Conservation (phyloP, 2,113 vertebrate genomes). For the Pycnonotus jocosus region DNA sequence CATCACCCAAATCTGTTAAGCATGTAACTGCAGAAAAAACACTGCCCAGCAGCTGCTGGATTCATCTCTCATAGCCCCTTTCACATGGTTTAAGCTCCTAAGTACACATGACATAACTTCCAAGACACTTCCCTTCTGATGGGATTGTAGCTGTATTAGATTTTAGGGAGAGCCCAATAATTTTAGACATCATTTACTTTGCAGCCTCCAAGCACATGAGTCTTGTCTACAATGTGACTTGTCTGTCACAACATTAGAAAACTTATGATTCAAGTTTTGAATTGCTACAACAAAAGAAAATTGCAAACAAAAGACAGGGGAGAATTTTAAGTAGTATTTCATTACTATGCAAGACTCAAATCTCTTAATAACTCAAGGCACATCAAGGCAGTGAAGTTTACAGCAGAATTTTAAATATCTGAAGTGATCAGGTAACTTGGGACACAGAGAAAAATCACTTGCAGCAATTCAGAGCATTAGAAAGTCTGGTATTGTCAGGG, state of each 20-base stretch:
- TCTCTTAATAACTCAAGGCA: not conserved
- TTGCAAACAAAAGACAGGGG: not conserved
- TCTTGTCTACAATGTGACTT: fast-evolving
- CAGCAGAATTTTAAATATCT: not conserved
- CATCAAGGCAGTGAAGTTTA: not conserved
- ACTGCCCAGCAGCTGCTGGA: not conserved
- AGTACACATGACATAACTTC: not conserved
- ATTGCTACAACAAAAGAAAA: not conserved
- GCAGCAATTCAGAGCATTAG: not conserved
- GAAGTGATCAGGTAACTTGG: not conserved
- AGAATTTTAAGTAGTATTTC: not conserved
- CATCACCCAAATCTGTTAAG: not conserved
- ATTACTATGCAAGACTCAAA: not conserved
- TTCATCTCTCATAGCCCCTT: not conserved
- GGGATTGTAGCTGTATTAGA: not conserved
- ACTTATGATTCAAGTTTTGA: not conserved
- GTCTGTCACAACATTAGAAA: not conserved
- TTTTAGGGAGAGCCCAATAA: not conserved
- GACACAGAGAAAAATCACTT: not conserved
- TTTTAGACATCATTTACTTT: not conserved
- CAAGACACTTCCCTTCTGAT: not conserved
- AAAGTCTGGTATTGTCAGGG: not conserved
- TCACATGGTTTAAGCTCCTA: not conserved
- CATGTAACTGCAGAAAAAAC: not conserved
- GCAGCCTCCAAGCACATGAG: not conserved